A percentile compares a stretch with the other conserved stretches of the same genome.
Evolutionary conservation across 2,888 invertebrate species (phyloP).

Genomic region (Macroteleia sp.): DNA sequence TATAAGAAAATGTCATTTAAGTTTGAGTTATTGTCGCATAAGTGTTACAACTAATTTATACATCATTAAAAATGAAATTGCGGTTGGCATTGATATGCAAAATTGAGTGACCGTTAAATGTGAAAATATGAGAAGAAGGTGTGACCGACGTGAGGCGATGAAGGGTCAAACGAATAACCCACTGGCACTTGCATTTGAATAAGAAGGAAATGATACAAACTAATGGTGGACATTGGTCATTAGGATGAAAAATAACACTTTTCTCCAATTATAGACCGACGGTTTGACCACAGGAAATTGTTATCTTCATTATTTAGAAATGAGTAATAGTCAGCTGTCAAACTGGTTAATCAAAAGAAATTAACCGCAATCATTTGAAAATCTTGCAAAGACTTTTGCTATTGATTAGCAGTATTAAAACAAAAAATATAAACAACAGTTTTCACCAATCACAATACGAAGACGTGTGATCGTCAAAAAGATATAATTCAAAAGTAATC

Average conservation of each 20-base stretch:
- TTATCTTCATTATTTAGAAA: constrained; percentile 74
- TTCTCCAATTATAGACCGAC: constrained; percentile 67
- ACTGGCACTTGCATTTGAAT: constrained; percentile 45
- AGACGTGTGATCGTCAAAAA: neutral
- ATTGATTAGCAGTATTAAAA: neutral
- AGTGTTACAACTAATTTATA: constrained; percentile 29
- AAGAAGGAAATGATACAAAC: constrained; percentile 60
- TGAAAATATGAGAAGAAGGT: constrained; percentile 60
- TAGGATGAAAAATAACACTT: constrained; percentile 81
- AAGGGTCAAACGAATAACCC: constrained; percentile 56
- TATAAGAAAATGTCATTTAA: no score
- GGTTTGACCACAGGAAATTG: constrained; percentile 70
- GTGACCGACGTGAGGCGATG: constrained; percentile 36
- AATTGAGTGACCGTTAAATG: constrained; percentile 50
- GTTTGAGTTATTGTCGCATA: neutral
- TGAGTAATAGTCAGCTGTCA: constrained; percentile 72
- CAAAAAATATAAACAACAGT: neutral
- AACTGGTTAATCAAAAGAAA: constrained; percentile 72
- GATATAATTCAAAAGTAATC: constrained; percentile 28
- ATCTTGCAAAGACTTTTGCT: neutral
- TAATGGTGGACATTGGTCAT: constrained; percentile 77
- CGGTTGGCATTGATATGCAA: constrained; percentile 60
- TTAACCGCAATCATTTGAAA: neutral
- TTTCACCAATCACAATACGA: neutral
- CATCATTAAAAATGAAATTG: constrained; percentile 38